Percentiles rank a stretch among this genome's conserved stretches.
phyloP scores from a whole-genome alignment of 1,140 invertebrate genomes.

The Eumaeus atala region DNA sequence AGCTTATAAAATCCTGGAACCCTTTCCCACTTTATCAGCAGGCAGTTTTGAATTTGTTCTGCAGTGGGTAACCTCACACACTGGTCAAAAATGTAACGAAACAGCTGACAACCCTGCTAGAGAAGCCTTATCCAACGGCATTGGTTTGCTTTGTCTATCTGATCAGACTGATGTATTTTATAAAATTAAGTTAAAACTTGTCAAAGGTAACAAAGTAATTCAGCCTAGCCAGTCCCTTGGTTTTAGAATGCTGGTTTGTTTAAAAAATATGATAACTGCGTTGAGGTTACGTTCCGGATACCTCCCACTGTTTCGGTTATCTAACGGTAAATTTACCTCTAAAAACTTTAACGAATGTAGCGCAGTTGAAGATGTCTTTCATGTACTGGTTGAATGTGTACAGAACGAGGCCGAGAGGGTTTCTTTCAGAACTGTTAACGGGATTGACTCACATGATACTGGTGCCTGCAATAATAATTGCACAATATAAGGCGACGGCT shows the following conservation, averaged over 20 bases:
- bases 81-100: neutral
- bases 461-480: slow-evolving; percentile 1
- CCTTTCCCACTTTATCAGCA: neutral
- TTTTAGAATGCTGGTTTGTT: neutral
- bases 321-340: neutral
- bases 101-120: neutral
- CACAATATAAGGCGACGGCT: too few relatives aligned
- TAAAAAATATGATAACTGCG: too few relatives aligned
- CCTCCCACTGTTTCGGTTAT: neutral
- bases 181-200: neutral
- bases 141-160: neutral
- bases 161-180: neutral
- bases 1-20: neutral
- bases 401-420: neutral
- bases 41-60: neutral
- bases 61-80: neutral
- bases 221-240: neutral
- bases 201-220: slow-evolving; percentile 7
- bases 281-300: too few relatives aligned
- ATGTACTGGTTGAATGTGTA: neutral
- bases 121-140: neutral
- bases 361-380: neutral
- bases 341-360: neutral
- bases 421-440: neutral
- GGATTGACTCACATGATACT: neutral